Conservation (phyloP, 1,140 invertebrate species). For the Tetraneura akinire region DNA sequence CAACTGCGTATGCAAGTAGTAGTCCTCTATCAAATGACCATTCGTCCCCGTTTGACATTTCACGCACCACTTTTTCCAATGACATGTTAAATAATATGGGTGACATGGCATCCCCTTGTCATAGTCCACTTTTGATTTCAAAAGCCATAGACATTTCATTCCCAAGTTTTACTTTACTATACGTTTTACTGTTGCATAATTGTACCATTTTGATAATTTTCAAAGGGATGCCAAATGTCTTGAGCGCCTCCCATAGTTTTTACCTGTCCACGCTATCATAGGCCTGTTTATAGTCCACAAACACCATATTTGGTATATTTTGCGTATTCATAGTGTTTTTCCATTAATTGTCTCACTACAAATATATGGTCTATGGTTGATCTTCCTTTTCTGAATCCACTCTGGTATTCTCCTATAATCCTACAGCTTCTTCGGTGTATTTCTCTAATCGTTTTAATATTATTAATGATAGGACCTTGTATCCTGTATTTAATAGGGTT, state of each 20-base stretch:
- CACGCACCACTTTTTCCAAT: too few species aligned
- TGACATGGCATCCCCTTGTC: too few species aligned
- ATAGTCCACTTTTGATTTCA: too few species aligned
- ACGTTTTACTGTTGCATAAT: too few species aligned
- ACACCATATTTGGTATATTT: not conserved
- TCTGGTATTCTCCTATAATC: slow-evolving; percentile 56
- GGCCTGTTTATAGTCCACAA: slow-evolving; percentile 20
- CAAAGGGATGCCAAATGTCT: not conserved
- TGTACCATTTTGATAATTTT: not conserved
- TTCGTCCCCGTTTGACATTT: too few species aligned
- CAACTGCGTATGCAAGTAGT: too few species aligned
- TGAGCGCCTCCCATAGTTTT: not conserved
- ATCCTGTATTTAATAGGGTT: too few species aligned
- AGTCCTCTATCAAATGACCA: too few species aligned
- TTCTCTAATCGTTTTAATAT: not conserved
- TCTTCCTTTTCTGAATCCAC: slow-evolving; percentile 18
- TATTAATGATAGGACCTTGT: too few species aligned
- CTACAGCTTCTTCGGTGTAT: slow-evolving; percentile 53
- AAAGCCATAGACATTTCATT: too few species aligned
- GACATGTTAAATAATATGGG: too few species aligned
- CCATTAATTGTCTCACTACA: slow-evolving; percentile 26
- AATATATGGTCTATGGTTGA: slow-evolving; percentile 17
- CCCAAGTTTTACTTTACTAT: too few species aligned
- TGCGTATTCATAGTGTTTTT: slow-evolving; percentile 6
- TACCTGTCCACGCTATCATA: not conserved